Evolutionary conservation across 53 echinoderm and acorn worm species (phyloP), one percentile per base, ranked within the genome.

Genomic region (Temnopleurus reevesii): DNA sequence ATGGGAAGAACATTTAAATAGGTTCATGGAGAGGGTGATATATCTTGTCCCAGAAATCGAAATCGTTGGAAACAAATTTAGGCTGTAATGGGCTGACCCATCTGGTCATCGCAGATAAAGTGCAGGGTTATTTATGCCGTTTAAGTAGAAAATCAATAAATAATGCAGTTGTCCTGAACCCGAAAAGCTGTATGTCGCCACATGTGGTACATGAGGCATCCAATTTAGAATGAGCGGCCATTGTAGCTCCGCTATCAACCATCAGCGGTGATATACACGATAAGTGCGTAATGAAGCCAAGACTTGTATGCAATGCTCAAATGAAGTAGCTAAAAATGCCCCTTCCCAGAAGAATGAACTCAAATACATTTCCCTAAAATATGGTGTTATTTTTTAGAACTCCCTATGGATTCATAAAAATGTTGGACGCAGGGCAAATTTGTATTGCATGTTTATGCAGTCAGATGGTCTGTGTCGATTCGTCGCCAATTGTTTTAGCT

Each of bases 111-210:
- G 38, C n/a, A 38, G 2, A 38, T 54, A 83, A 83, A 55, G 83
- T 55, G 83, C 83, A 83, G 51, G 26, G 55, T 55, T 83, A 83
- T 83, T 56, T 83, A 83, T 83, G 56, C 83, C 36, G 51, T 83
- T 33, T 29, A 36, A 83, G 28, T 54, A 83, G n/a, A n/a, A n/a
- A 54, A 55, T 83, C 83, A 83, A 83, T 83, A 83, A 83, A 83
- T 83, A 83, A 54, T 55, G 83, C 83, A 83, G 57, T 83, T 56
- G 41, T 49, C 12, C 38, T 71, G 8, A 24, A 33, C 56, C 55
- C 56, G 27, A 80, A 80, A 51, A 41, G 51, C 45, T 83, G 53
- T 23, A 4, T 33, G 83, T 83, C 38, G 29, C 56, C 56, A 54
- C 56, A 45, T 47, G 47, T 17, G 41, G 36, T 21, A 36, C 38